These are phyloP conservation scores for Phataginus tricuspis DNA, from an alignment of 2,797 vertebrate species.

Conservation along the genomic window DNA sequence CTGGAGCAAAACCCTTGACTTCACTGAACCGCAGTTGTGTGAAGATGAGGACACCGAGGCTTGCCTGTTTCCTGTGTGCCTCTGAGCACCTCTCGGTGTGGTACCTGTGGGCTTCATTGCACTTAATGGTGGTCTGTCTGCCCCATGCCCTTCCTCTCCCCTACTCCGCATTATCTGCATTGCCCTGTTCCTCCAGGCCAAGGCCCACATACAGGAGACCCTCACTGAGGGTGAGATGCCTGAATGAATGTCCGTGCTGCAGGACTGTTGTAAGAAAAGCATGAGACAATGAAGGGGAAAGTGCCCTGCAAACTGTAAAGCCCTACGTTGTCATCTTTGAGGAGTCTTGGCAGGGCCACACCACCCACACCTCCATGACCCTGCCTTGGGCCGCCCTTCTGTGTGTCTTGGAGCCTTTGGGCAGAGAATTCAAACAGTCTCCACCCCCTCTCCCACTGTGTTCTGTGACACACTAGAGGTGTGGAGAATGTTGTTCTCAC, in stretches of 20 bases:
- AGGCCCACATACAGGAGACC: fast-evolving
- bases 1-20: background rate
- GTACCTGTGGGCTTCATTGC: background rate
- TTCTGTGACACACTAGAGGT: background rate
- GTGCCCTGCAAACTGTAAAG: background rate
- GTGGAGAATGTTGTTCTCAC: background rate
- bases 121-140: background rate
- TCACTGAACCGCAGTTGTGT: background rate
- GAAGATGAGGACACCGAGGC: background rate
- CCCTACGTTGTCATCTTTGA: fast-evolving
- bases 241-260: background rate
- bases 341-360: background rate
- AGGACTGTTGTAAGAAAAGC: background rate
- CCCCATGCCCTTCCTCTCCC: no score
- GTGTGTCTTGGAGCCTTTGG: background rate
- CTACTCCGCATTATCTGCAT: background rate
- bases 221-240: background rate
- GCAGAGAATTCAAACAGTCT: background rate
- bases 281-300: background rate
- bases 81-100: fast-evolving
- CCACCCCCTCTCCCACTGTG: no score
- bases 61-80: background rate
- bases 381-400: background rate
- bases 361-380: background rate
- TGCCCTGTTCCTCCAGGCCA: fast-evolving